Base-by-base conservation (phyloP, 2,797 vertebrate species). In the Coracias cyanogaster region DNA sequence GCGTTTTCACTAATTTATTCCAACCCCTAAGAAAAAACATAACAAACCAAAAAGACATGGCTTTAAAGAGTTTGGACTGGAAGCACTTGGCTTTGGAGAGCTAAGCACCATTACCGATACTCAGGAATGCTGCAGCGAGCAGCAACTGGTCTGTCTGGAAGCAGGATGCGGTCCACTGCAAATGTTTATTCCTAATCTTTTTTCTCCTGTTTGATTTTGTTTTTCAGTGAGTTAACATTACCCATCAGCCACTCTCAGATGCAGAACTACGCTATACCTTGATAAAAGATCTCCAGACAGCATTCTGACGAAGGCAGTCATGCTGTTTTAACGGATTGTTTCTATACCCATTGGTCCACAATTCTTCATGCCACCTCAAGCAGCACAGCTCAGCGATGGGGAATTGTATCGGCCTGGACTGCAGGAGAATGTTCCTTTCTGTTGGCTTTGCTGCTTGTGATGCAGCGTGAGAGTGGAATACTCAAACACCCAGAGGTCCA, bases 1-100 rank as follows among this genome's bases (percentile, higher is more conserved):
- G 48, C 88, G 67, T 85, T 90, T 80, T 7, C 90, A 70, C 66
- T 89, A 4, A 89, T 86, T 80, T 74, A 35, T 90, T 94, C 71
- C 45, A 35, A 51, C 60, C 70, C 37, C 37, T 14, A 69, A 90
- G 60, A 70, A 88, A 88, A 82, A 78, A 0, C 7, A 71, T 80
- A 88, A 2, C 52, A 71, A 62, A 62, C 0, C 54, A 48, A 79
- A 46, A 25, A 31, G 64, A 9, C 13, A 39, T 5, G 43, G 69
- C 76, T 80, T 81, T 62, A 35, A 41, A 66, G 73, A 74, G 67
- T 90, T 77, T 90, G 74, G 64, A 65, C 33, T 92, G 49, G 43
- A 39, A 49, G 37, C 41, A 28, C 52, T 90, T 24, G 21, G 66
- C 22, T 77, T 33, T 2, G 2, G 52, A 77, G 62, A 93, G 41